Base-by-base conservation (phyloP, 2,888 invertebrate species). In the Chymomyza procnemis region DNA sequence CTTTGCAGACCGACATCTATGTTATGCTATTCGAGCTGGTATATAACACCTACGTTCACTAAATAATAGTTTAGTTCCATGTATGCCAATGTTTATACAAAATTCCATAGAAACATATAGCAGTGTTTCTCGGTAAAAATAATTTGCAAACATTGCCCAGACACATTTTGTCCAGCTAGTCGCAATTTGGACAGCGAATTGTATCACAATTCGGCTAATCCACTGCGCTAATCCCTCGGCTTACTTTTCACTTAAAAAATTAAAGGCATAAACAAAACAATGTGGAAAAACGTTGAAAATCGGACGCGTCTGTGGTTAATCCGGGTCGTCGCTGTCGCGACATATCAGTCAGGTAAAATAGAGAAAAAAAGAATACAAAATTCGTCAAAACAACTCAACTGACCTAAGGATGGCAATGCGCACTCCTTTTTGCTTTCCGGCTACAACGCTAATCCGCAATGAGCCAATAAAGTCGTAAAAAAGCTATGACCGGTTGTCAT, bases 201-300 rank as follows among this genome's bases (percentile, higher is more conserved):
- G 81, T 81, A 81, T 81, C 84, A 81, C 81, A 78, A 74, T 77
- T 81, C 71, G 74, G 84, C 75, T 83, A 81, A 81, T 81, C 84
- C 81, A 74, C 69, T 70, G 55, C 71, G 73, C 84, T 81, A 83
- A 81, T 81, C 81, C 84, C 64, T 65, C 71, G 80, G 84, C 77
- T 81, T 81, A 81, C 77, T 21, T 54, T 54, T 79, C 84, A 65
- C 66, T 64, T 83, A 81, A 81, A 81, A 79, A 82, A 83, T 60
- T 50, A 16, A 50, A 50, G 14, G 9, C 67, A 73, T 83, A 78
- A 78, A 71, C 80, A 72, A 75, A 70, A 74, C 66, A 52, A 52
- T 63, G 56, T 48, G 66, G 54, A 54, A 66, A 73, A 76, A 65
- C 58, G 57, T 75, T 67, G 63, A 73, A 66, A 58, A 56, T 57